A percentile compares a stretch with the other conserved stretches of the same genome.
These are phyloP conservation scores for Syngnathus floridae DNA, from an alignment of 2,113 vertebrate genomes.

Conservation along the genomic window DNA sequence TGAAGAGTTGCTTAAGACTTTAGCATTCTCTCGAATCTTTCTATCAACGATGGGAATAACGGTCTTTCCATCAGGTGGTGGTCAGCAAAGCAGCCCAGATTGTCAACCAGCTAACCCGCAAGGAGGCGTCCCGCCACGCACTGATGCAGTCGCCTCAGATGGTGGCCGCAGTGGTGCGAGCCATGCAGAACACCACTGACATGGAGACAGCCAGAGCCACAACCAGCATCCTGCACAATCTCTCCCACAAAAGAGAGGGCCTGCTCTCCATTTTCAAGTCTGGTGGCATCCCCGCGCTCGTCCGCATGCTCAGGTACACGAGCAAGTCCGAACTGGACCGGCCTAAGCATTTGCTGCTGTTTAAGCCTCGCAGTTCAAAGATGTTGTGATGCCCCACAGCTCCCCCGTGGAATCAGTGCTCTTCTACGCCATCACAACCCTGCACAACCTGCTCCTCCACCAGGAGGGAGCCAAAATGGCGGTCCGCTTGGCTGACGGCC, in stretches of 20 bases:
- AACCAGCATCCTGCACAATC: conserved; percentile 95
- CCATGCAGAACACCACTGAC: conserved; percentile 94
- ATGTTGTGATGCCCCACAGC: conserved; percentile 56
- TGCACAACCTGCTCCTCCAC: conserved; percentile 95
- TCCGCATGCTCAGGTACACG: conserved; percentile 91
- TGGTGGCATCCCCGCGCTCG: conserved; percentile 89
- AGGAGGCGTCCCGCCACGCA: conserved; percentile 85
- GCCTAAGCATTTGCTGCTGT: not conserved
- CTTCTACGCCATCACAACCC: conserved; percentile 95
- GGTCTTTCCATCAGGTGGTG: conserved; percentile 70
- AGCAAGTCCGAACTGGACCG: not conserved
- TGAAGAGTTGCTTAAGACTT: no score
- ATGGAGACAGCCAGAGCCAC: conserved; percentile 91
- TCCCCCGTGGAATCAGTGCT: conserved; percentile 91
- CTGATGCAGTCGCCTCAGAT: conserved; percentile 92
- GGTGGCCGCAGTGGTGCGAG: conserved; percentile 90
- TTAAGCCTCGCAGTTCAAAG: not conserved
- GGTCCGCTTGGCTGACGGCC: conserved; percentile 88
- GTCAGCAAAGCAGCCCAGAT: conserved; percentile 95
- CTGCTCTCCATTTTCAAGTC: conserved; percentile 95
- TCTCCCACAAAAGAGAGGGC: conserved; percentile 92
- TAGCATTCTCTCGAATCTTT: not conserved
- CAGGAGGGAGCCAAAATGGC: conserved; percentile 99
- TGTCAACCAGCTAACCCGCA: conserved; percentile 90
- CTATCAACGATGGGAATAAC: not conserved